phyloP scores from a whole-genome alignment of 2,113 vertebrate genomes.

The Panthera uncia region DNA sequence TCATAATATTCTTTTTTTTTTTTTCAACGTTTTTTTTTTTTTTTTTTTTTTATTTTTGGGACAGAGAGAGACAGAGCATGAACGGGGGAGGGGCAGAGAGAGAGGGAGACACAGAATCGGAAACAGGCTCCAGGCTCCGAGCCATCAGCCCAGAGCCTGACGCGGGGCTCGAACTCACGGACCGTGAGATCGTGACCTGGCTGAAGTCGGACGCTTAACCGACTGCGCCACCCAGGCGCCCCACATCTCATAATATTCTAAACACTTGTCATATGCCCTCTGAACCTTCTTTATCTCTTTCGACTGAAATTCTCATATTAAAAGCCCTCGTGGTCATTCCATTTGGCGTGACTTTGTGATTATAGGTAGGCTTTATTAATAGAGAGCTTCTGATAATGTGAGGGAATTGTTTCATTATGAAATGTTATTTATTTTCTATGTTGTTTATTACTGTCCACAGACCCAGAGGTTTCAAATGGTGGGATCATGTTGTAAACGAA shows the following conservation, averaged over 20 bases:
- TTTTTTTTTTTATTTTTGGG: too few relatives aligned
- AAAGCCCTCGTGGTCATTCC: background rate
- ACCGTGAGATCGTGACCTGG: too few relatives aligned
- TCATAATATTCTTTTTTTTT: background rate
- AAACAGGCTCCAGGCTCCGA: too few relatives aligned
- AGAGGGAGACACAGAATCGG: too few relatives aligned
- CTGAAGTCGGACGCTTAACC: too few relatives aligned
- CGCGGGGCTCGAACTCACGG: too few relatives aligned
- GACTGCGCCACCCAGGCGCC: too few relatives aligned
- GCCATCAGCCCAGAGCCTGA: too few relatives aligned
- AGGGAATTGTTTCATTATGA: slow-evolving; percentile 51
- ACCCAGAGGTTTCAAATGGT: slow-evolving; percentile 51
- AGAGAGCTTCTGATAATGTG: slow-evolving; percentile 46
- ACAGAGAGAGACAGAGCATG: too few relatives aligned
- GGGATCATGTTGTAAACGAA: slow-evolving; percentile 48
- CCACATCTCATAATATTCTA: background rate
- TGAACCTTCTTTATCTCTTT: slow-evolving; percentile 13
- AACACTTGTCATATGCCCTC: background rate
- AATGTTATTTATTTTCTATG: slow-evolving; percentile 44
- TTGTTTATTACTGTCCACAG: slow-evolving; percentile 39
- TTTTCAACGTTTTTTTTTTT: too few relatives aligned
- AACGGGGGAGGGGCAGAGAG: too few relatives aligned
- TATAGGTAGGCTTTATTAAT: slow-evolving; percentile 52
- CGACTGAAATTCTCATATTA: background rate
- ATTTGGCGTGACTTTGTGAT: slow-evolving; percentile 33